phyloP scores from a whole-genome alignment of 2,797 vertebrate genomes.

The Falco naumanni region DNA sequence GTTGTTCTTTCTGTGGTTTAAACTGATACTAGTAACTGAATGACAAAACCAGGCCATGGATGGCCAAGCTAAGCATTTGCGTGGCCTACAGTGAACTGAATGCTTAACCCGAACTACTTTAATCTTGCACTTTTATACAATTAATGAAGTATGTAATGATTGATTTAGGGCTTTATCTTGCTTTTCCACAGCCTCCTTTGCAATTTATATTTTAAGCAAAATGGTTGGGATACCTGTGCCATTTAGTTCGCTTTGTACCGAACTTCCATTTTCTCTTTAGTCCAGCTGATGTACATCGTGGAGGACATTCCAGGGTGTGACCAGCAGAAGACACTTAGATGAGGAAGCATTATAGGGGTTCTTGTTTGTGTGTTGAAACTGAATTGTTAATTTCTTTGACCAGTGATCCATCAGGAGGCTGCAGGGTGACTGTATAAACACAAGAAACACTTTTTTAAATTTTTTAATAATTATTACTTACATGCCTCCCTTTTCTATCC shows the following conservation, averaged over 20 bases:
- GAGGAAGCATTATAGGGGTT: neutral
- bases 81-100: slow-evolving; percentile 40
- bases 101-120: slow-evolving; percentile 49
- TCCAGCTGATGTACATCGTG: neutral
- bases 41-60: slow-evolving; percentile 38
- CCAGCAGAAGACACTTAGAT: neutral
- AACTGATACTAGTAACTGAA: slow-evolving; percentile 63
- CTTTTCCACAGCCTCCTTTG: neutral
- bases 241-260: neutral
- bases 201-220: slow-evolving; percentile 1
- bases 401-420: neutral
- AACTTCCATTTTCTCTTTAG: neutral
- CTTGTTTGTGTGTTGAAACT: neutral
- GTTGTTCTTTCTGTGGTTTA: slow-evolving; percentile 33
- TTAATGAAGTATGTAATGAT: slow-evolving; percentile 25
- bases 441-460: neutral
- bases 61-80: slow-evolving; percentile 11
- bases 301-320: neutral
- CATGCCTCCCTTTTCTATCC: neutral
- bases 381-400: neutral
- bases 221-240: neutral
- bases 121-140: slow-evolving; percentile 44
- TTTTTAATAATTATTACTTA: neutral
- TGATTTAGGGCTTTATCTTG: neutral
- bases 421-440: neutral